Base-by-base conservation (phyloP, 1,140 invertebrate genomes). In the Polyergus mexicanus region DNA sequence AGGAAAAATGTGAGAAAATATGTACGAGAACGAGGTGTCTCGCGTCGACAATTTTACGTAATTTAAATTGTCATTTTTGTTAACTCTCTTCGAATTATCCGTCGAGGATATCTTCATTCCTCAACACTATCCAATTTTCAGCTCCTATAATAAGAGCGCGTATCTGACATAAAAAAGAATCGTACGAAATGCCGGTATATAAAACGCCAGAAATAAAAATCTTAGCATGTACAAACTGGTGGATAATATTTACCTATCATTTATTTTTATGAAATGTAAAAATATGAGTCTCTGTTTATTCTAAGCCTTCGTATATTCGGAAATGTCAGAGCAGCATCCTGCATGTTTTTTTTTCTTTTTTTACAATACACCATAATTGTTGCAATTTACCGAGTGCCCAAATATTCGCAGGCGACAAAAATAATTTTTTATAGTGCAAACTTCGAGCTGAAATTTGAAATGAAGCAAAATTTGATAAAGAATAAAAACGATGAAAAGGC, bases 401-500 rank as follows among this genome's bases (percentile, higher is more conserved):
- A 38, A n/a, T 38, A 65, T 65, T 38, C 16, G 38, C 19, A 28
- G 10, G 3, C 3, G 56, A 75, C 28, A 75, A 22, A 35, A 35
- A 84, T 7, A 56, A 8, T 22, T 19, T 84, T 51, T 41, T 22
- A 35, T n/a, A 16, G 0, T 25, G 16, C 32, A n/a, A 60, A 75
- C 25, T 75, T 60, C 8, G 41, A 81, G 13, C 7, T 41, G 35
- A 38, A 16, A 6, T 47, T 28, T 28, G 32, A 72, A 72, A 72
- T 35, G n/a, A 72, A 38, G 13, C 19, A 3, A 56, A 56, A 19
- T 72, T 72, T 2, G 10, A 28, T 28, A 28, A 56, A 84, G 56
- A 84, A 62, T 41, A 84, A 83, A 84, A 38, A 75, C 41, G 51
- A 74, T 32, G 3, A 62, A 60, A 38, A 7, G 62, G 8, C 28